Conservation (phyloP, 2,797 vertebrate species). For the Carduelis carduelis region DNA sequence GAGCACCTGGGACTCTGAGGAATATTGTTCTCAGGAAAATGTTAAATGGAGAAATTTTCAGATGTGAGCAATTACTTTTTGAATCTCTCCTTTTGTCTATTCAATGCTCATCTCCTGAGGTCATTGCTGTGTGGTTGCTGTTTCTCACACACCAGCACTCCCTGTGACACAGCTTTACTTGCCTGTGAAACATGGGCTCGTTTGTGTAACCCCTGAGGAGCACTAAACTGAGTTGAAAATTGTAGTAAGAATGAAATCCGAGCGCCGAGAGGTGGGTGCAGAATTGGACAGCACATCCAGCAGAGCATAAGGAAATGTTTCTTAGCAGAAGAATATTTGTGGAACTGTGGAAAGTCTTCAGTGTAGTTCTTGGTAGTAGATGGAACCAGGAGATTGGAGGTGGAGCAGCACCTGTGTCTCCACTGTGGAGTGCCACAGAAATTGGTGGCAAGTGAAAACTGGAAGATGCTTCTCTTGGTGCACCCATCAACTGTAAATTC, state of each 20-base stretch:
- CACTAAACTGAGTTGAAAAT: background rate
- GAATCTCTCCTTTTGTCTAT: background rate
- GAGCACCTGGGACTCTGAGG: background rate
- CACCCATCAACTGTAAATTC: background rate
- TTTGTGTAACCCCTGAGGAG: background rate
- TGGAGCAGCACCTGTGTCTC: background rate
- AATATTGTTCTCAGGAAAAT: background rate
- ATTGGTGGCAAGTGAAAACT: background rate
- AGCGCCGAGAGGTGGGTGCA: background rate
- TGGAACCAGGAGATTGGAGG: background rate
- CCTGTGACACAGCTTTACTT: background rate
- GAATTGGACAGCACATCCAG: background rate
- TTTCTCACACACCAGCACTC: background rate
- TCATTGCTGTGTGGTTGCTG: fast-evolving
- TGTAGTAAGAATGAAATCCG: background rate
- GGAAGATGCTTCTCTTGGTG: background rate
- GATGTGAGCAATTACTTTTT: background rate
- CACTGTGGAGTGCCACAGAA: background rate
- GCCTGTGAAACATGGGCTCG: background rate
- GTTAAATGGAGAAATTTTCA: background rate
- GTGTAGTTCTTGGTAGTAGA: background rate
- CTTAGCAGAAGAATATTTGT: background rate
- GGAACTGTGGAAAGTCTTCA: background rate
- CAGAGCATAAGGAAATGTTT: background rate
- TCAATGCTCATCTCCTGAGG: background rate